Conservation (phyloP, 53 echinoderm and acorn worm species). For the Pentamera pediparva region DNA sequence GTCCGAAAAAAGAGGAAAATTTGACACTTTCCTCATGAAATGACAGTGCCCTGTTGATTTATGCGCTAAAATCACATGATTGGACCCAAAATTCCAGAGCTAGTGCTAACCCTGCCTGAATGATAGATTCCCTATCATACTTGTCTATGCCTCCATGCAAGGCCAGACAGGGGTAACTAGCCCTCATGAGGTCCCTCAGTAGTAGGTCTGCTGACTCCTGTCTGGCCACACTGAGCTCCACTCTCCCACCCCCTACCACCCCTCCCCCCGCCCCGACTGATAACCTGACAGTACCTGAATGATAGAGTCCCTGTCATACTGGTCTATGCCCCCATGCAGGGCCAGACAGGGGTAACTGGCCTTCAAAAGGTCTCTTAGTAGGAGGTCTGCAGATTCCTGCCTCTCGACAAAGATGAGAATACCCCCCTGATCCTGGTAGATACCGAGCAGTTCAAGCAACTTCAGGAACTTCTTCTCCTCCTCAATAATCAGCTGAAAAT, state of each 20-base stretch:
- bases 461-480: slow-evolving; percentile 98
- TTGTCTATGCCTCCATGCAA: slow-evolving; percentile 96
- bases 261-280: no score
- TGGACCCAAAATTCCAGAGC: no score
- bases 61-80: no score
- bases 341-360: slow-evolving; percentile 83
- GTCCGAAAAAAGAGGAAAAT: no score
- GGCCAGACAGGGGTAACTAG: slow-evolving; percentile 78
- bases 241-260: no score
- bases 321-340: slow-evolving; percentile 92
- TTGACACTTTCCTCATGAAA: no score
- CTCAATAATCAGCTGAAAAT: slow-evolving; percentile 62
- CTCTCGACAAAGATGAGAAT: slow-evolving; percentile 93
- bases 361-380: slow-evolving; percentile 81
- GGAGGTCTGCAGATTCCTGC: slow-evolving; percentile 91
- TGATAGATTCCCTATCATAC: slow-evolving; percentile 95
- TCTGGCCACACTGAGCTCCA: slow-evolving; percentile 91
- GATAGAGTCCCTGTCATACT: slow-evolving; percentile 95
- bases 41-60: no score
- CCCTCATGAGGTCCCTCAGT: slow-evolving; percentile 79
- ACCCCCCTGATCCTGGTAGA: slow-evolving; percentile 74
- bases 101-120: slow-evolving; percentile 59
- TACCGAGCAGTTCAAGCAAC: slow-evolving; percentile 72
- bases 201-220: slow-evolving; percentile 92
- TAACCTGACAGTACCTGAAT: slow-evolving; percentile 61